phyloP scores from a whole-genome alignment of 2,113 vertebrate genomes.

The Gymnocephalus cernua region DNA sequence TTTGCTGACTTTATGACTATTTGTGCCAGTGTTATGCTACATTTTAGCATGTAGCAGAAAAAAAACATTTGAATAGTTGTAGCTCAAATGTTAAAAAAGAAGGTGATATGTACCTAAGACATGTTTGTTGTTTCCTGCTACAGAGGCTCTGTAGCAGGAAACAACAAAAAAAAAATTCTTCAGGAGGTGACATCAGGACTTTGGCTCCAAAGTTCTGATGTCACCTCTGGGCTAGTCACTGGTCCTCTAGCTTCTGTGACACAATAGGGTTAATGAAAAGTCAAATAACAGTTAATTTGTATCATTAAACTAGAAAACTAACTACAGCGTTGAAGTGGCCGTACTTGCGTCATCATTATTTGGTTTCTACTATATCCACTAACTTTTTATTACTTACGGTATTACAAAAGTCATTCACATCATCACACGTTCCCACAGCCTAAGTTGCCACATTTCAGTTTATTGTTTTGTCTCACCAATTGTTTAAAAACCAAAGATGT shows the following conservation, averaged over 20 bases:
- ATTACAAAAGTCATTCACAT: background rate
- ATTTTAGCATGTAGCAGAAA: background rate
- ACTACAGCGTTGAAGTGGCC: background rate
- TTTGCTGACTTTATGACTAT: too few species aligned
- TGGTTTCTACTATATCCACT: background rate
- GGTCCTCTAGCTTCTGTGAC: too few species aligned
- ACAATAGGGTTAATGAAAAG: background rate
- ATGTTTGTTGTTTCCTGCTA: background rate
- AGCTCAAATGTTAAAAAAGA: background rate
- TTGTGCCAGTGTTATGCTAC: background rate
- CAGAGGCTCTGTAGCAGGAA: too few species aligned
- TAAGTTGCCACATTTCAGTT: background rate
- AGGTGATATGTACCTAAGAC: background rate
- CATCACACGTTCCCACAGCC: background rate
- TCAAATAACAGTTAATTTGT: background rate
- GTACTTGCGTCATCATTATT: background rate
- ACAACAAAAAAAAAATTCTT: too few species aligned
- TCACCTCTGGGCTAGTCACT: background rate
- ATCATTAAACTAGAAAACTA: background rate
- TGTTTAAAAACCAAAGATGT: background rate
- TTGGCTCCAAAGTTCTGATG: background rate
- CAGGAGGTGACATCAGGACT: too few species aligned
- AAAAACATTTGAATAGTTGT: background rate
- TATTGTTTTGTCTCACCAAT: background rate
- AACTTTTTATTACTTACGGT: background rate